phyloP scores from a whole-genome alignment of 2,888 invertebrate genomes.

The Phorcus lineatus region DNA sequence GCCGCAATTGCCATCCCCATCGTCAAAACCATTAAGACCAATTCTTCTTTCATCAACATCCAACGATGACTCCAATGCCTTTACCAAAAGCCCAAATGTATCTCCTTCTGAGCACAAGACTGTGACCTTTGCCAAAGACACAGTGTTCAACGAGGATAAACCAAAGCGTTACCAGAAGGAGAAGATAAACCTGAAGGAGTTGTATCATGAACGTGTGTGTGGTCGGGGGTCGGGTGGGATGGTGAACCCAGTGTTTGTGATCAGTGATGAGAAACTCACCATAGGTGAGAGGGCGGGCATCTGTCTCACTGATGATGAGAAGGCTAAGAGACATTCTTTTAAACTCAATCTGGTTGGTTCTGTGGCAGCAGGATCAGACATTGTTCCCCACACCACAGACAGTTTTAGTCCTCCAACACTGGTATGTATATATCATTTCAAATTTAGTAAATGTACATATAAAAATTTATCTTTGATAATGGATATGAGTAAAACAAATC shows the following conservation, averaged over 20 bases:
- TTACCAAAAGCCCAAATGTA: background rate
- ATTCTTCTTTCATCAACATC: conserved; percentile 25
- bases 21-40: conserved; percentile 23
- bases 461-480: too few species aligned
- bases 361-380: background rate
- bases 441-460: too few species aligned
- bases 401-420: background rate
- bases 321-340: conserved; percentile 36
- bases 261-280: conserved; percentile 38
- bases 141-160: conserved; percentile 61
- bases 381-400: background rate
- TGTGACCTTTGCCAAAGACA: conserved; percentile 61
- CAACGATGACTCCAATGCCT: conserved; percentile 14
- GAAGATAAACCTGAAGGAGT: conserved; percentile 47
- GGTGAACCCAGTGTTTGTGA: conserved; percentile 52
- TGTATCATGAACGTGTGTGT: conserved; percentile 49
- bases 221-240: conserved; percentile 48
- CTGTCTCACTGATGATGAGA: conserved; percentile 53
- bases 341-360: conserved; percentile 1
- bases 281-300: conserved; percentile 25
- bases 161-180: conserved; percentile 56
- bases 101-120: conserved; percentile 48
- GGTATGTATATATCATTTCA: conserved; percentile 28
- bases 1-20: background rate
- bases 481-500: too few species aligned